These are phyloP conservation scores for Endomychus coccineus DNA, from an alignment of 2,888 invertebrate species.

Conservation along the genomic window DNA sequence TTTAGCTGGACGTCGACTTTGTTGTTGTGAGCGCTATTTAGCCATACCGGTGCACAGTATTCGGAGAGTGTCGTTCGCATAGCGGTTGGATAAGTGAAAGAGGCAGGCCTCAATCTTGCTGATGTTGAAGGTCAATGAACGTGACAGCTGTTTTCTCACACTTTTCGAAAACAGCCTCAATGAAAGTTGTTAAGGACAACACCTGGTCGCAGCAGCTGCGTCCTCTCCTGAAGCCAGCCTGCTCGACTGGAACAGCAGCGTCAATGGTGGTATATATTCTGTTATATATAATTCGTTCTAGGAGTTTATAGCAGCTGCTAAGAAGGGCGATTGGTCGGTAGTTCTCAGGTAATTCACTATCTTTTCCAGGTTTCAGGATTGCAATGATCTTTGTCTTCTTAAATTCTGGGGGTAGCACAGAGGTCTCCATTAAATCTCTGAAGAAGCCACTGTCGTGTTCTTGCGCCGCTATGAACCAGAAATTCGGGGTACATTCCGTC, in stretches of 20 bases:
- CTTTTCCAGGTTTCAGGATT: constrained; percentile 15
- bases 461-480: not conserved
- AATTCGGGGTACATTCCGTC: constrained; percentile 2
- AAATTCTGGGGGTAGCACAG: constrained; percentile 5
- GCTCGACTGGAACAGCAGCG: constrained; percentile 4
- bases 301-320: constrained; percentile 7
- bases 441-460: constrained; percentile 1
- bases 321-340: constrained; percentile 13
- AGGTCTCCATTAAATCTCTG: constrained; percentile 7
- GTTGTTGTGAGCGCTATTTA: too few relatives aligned
- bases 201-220: constrained; percentile 12
- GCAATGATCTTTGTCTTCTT: constrained; percentile 13
- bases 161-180: constrained; percentile 3
- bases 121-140: too few relatives aligned
- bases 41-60: too few relatives aligned
- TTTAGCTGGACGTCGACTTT: too few relatives aligned
- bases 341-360: constrained; percentile 9
- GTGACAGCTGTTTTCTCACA: too few relatives aligned
- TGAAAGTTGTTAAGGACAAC: constrained; percentile 5
- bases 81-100: too few relatives aligned
- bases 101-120: too few relatives aligned
- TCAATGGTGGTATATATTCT: constrained; percentile 3
- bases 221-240: constrained; percentile 10
- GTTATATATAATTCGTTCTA: constrained; percentile 8
- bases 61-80: too few relatives aligned